A percentile compares a stretch with the other conserved stretches of the same genome.
phyloP scores from a whole-genome alignment of 2,113 vertebrate species.

The Chionis minor region DNA sequence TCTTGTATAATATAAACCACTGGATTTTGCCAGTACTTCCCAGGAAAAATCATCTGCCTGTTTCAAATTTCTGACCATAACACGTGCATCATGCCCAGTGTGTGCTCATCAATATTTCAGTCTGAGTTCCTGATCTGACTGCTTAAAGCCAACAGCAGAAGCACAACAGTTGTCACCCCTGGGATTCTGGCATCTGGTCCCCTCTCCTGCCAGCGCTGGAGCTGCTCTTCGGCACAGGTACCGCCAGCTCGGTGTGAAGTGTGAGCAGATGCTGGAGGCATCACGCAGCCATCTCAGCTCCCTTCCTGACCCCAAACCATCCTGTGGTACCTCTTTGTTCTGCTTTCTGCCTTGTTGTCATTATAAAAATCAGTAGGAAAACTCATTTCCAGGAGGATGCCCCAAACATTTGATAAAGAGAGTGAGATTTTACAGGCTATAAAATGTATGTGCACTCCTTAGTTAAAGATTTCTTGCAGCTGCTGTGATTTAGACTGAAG shows the following conservation, averaged over 20 bases:
- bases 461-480: neutral
- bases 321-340: neutral
- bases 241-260: neutral
- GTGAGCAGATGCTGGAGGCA: neutral
- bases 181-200: neutral
- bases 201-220: neutral
- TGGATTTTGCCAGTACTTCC: neutral
- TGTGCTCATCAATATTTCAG: neutral
- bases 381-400: neutral
- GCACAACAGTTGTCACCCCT: neutral
- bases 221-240: neutral
- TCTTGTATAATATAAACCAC: neutral
- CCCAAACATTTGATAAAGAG: neutral
- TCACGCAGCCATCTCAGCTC: neutral
- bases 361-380: neutral
- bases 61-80: neutral
- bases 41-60: neutral
- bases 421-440: neutral
- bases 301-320: neutral
- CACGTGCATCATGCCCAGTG: accelerated
- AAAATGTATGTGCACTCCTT: neutral
- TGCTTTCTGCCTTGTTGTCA: neutral
- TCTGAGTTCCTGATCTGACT: neutral
- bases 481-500: neutral
- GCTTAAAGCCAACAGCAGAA: neutral